Conservation (phyloP, 2,113 vertebrate species). For the Erythrolamprus reginae region DNA sequence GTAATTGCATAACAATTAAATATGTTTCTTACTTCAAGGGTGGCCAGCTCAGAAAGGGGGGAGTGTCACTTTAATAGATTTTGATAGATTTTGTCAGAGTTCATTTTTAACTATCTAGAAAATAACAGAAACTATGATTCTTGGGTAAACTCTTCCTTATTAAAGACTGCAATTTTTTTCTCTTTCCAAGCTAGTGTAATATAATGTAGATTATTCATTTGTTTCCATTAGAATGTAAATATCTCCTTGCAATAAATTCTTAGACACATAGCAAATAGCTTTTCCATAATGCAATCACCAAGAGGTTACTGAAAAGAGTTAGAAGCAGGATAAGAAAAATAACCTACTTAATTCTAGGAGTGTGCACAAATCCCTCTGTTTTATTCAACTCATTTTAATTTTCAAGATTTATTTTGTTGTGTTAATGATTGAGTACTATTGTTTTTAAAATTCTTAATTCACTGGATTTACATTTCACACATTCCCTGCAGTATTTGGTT, state of each 20-base stretch:
- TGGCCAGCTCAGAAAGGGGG: slow-evolving; percentile 7
- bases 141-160: slow-evolving; percentile 44
- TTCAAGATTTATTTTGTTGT: not conserved
- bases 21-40: slow-evolving; percentile 40
- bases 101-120: slow-evolving; percentile 42
- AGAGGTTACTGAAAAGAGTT: not conserved
- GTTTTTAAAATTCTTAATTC: not conserved
- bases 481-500: not conserved
- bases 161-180: slow-evolving; percentile 37
- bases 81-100: slow-evolving; percentile 30
- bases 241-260: slow-evolving; percentile 5
- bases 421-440: not conserved
- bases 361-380: not conserved
- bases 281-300: not conserved
- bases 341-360: not conserved
- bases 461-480: not conserved
- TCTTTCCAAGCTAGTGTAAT: not conserved
- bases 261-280: not conserved
- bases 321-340: not conserved
- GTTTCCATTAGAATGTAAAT: slow-evolving; percentile 27
- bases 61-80: slow-evolving; percentile 37
- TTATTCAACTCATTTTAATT: not conserved
- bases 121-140: slow-evolving; percentile 43
- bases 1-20: slow-evolving; percentile 40
- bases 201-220: not conserved